These are phyloP conservation scores for Tenthredo mesomela DNA, from an alignment of 2,888 invertebrate species.

Conservation along the genomic window DNA sequence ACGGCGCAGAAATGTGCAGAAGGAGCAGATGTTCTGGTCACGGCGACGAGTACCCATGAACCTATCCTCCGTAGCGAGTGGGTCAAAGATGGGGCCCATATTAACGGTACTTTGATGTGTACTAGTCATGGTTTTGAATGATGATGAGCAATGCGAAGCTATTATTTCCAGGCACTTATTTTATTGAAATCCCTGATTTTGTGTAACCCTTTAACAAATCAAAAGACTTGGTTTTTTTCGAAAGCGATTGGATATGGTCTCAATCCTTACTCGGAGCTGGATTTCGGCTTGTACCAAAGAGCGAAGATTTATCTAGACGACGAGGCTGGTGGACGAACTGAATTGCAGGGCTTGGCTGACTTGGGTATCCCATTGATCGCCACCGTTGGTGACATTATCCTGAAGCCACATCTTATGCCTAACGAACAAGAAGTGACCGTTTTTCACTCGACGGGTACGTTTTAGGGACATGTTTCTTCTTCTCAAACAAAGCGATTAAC, in stretches of 20 bases:
- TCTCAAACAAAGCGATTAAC: neutral
- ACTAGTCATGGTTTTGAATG: neutral
- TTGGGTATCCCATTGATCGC: slow-evolving; percentile 79
- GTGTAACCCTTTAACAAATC: neutral
- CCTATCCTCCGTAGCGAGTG: slow-evolving; percentile 80
- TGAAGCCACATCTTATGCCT: slow-evolving; percentile 71
- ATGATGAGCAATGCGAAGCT: neutral
- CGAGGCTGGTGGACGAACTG: slow-evolving; percentile 78
- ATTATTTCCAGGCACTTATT: neutral
- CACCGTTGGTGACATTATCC: slow-evolving; percentile 81
- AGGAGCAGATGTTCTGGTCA: slow-evolving; percentile 83
- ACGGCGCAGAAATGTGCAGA: slow-evolving; percentile 79
- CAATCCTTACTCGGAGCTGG: slow-evolving; percentile 80
- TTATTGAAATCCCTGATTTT: neutral
- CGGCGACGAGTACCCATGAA: slow-evolving; percentile 80
- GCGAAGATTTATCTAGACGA: slow-evolving; percentile 81
- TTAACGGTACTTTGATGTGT: slow-evolving; percentile 79
- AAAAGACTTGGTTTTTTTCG: slow-evolving; percentile 56
- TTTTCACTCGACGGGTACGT: slow-evolving; percentile 80
- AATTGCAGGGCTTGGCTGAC: slow-evolving; percentile 79
- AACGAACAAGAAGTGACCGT: slow-evolving; percentile 77
- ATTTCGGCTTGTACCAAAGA: slow-evolving; percentile 78
- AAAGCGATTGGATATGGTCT: slow-evolving; percentile 82
- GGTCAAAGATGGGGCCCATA: slow-evolving; percentile 81
- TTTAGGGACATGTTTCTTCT: slow-evolving; percentile 76